These are phyloP conservation scores for Dipodomys merriami DNA, from an alignment of 2,113 vertebrate genomes.

Conservation along the genomic window DNA sequence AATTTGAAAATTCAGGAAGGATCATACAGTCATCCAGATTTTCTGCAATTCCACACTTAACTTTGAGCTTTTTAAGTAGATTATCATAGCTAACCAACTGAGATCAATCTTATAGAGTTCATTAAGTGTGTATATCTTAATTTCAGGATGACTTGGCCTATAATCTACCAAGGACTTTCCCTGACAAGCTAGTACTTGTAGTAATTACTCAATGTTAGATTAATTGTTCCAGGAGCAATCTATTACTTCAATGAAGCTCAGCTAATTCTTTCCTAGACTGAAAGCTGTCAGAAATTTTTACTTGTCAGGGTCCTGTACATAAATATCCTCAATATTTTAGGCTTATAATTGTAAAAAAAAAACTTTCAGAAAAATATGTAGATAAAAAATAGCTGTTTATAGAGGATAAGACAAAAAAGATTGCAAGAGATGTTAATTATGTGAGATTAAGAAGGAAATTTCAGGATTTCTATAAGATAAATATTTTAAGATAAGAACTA, in stretches of 20 bases:
- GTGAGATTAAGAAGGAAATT: not conserved
- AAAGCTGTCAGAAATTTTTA: not conserved
- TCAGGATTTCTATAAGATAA: not conserved
- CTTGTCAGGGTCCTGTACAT: too few species aligned
- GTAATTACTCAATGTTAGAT: not conserved
- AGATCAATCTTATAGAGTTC: not conserved
- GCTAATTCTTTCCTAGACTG: not conserved
- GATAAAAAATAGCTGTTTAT: not conserved
- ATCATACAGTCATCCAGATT: not conserved
- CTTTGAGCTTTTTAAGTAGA: not conserved
- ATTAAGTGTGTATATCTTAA: not conserved
- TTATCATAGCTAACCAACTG: too few species aligned
- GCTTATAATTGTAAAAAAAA: not conserved
- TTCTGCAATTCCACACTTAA: not conserved
- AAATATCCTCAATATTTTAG: not conserved
- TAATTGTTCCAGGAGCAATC: not conserved
- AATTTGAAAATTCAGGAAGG: not conserved
- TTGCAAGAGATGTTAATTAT: not conserved
- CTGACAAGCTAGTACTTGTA: not conserved
- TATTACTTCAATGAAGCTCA: not conserved
- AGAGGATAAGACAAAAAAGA: not conserved
- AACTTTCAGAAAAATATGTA: not conserved
- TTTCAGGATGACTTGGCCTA: not conserved
- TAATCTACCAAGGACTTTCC: too few species aligned
- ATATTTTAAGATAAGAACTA: not conserved